phyloP scores from a whole-genome alignment of 2,888 invertebrate species.

The Poecilobothrus nobilitatus region DNA sequence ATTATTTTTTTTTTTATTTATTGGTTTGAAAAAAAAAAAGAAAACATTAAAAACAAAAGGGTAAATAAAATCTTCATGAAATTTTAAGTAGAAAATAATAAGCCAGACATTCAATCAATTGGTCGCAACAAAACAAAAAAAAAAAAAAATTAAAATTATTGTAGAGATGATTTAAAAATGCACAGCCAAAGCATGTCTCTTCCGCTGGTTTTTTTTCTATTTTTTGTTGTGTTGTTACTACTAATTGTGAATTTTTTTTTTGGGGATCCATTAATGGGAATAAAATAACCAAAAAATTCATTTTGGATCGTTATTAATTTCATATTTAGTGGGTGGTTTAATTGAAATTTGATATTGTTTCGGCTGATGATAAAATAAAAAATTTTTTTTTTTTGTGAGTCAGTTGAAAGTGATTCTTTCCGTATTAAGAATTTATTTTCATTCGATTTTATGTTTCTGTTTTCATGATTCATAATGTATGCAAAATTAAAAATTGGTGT shows the following conservation, averaged over 20 bases:
- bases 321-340: constrained; percentile 6
- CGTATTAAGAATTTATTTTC: too few relatives aligned
- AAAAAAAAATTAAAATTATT: not conserved
- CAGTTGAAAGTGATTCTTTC: too few relatives aligned
- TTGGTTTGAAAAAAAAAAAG: too few relatives aligned
- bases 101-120: not conserved
- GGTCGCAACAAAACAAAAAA: not conserved
- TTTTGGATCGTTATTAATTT: not conserved
- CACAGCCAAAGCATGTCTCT: not conserved
- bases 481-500: too few relatives aligned
- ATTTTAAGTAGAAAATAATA: constrained; percentile 4
- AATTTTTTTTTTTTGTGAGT: too few relatives aligned
- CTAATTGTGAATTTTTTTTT: too few relatives aligned
- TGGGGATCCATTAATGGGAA: too few relatives aligned
- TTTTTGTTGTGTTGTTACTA: not conserved
- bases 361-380: not conserved
- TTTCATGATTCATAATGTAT: too few relatives aligned
- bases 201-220: not conserved
- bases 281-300: not conserved
- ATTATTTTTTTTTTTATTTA: too few relatives aligned
- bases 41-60: not conserved
- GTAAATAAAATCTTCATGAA: not conserved
- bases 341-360: constrained; percentile 6
- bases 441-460: too few relatives aligned
- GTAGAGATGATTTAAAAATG: not conserved